A percentile compares a stretch with the other conserved stretches of the same genome.
phyloP scores from a whole-genome alignment of 1,140 invertebrate genomes.

The Tachypleus tridentatus region DNA sequence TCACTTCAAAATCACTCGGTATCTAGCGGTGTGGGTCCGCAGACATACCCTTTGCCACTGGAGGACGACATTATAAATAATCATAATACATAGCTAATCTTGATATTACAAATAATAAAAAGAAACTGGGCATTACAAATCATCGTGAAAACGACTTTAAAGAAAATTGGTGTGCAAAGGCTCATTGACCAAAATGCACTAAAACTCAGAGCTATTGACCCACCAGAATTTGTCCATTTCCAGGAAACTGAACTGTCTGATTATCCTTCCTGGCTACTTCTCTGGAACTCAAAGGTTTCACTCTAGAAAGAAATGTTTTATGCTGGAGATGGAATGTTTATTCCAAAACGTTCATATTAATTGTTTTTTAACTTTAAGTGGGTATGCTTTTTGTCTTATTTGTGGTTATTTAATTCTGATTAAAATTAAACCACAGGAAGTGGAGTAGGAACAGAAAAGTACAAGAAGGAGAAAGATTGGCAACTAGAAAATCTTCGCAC shows the following conservation, averaged over 20 bases:
- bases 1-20: too few relatives aligned
- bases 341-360: background rate
- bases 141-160: too few relatives aligned
- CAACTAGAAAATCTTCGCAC: background rate
- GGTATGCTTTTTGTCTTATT: background rate
- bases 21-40: too few relatives aligned
- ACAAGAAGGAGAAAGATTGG: background rate
- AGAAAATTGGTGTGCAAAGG: too few relatives aligned
- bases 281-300: conserved; percentile 32
- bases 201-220: conserved; percentile 22
- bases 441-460: background rate
- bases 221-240: conserved; percentile 31
- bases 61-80: too few relatives aligned
- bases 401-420: background rate
- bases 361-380: background rate
- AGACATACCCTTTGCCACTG: too few relatives aligned
- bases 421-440: conserved; percentile 1
- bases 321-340: background rate
- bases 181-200: too few relatives aligned
- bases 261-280: conserved; percentile 32
- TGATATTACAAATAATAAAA: too few relatives aligned
- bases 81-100: too few relatives aligned
- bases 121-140: too few relatives aligned
- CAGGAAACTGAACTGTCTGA: conserved; percentile 31
- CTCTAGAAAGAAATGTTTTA: conserved; percentile 12